Conservation (phyloP, 2,113 vertebrate species). For the Psittacus erithacus region DNA sequence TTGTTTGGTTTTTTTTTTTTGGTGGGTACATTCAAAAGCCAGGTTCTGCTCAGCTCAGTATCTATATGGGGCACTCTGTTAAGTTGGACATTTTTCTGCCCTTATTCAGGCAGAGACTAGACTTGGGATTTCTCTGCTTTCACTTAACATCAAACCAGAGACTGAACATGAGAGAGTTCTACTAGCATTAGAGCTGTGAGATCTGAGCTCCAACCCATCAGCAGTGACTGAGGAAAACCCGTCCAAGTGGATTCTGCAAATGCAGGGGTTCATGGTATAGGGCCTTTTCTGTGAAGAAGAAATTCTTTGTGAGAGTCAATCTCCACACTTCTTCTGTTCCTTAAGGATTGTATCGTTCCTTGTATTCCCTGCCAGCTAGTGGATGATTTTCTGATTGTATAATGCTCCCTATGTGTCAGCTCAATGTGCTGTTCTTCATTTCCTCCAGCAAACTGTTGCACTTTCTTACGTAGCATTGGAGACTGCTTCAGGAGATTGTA, state of each 20-base stretch:
- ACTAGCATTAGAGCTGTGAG: not conserved
- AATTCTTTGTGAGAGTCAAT: not conserved
- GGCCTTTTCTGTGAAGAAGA: not conserved
- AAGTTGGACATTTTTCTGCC: not conserved
- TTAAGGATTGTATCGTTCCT: not conserved
- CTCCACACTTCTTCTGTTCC: not conserved
- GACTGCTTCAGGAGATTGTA: not conserved
- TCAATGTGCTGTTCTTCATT: not conserved
- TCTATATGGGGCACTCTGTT: not conserved
- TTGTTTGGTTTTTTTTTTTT: not conserved
- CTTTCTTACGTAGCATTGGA: not conserved
- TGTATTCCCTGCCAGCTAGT: not conserved
- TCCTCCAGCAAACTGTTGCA: not conserved
- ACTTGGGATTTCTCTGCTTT: not conserved
- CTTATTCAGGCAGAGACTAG: not conserved
- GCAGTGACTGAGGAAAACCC: not conserved
- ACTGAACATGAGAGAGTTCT: not conserved
- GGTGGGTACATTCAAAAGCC: fast-evolving
- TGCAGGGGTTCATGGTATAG: fast-evolving
- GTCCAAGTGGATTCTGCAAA: not conserved
- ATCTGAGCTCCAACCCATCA: not conserved
- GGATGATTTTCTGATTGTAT: not conserved
- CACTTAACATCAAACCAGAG: not conserved
- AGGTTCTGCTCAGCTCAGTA: not conserved
- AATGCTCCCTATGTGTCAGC: not conserved